phyloP scores from a whole-genome alignment of 2,797 vertebrate genomes.

The Poecilia gillii region DNA sequence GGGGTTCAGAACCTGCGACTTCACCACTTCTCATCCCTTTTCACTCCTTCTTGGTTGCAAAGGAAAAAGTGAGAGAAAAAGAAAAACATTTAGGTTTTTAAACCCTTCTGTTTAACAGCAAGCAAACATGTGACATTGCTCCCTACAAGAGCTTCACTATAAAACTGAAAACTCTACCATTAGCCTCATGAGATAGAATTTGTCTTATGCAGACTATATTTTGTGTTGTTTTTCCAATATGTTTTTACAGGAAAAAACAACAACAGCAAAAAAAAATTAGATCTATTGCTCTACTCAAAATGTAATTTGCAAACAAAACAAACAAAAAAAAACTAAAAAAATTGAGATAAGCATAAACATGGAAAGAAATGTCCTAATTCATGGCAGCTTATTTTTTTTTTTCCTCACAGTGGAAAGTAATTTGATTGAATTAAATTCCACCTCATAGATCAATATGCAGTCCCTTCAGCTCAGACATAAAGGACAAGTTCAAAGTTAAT shows the following conservation, averaged over 20 bases:
- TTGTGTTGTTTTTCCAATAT: neutral
- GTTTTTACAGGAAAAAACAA: neutral
- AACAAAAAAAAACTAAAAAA: neutral
- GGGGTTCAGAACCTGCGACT: neutral
- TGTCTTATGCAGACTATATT: neutral
- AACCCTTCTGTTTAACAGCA: neutral
- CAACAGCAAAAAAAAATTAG: too few relatives aligned
- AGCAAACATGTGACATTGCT: neutral
- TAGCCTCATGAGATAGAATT: neutral
- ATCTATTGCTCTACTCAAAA: neutral
- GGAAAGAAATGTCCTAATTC: neutral
- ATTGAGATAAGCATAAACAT: neutral
- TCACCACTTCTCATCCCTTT: neutral
- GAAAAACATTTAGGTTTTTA: neutral
- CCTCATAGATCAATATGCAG: neutral
- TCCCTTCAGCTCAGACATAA: neutral
- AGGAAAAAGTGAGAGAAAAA: neutral
- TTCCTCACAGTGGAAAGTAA: neutral
- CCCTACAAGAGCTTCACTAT: neutral
- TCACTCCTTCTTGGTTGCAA: neutral
- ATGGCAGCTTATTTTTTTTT: neutral
- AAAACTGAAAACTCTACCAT: neutral
- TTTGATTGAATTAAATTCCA: neutral
- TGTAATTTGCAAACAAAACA: too few relatives aligned
- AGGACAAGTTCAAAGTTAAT: neutral